Evolutionary conservation across 2,113 vertebrate genomes (phyloP).

Genomic region (Edolisoma coerulescens): DNA sequence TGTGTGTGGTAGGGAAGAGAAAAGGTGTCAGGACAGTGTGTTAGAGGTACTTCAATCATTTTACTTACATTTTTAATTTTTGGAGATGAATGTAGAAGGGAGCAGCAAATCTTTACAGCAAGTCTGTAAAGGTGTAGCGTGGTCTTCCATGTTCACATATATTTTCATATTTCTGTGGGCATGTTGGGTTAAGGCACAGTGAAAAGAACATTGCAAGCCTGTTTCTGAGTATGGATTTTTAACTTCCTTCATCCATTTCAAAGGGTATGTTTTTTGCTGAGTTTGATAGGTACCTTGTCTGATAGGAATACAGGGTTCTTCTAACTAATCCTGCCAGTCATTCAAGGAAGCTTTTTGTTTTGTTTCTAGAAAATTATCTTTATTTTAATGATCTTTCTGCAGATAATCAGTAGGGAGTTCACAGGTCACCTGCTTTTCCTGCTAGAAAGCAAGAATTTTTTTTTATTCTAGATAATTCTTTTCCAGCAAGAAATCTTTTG

Average conservation of each 20-base stretch:
- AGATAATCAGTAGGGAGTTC: neutral
- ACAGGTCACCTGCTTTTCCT: neutral
- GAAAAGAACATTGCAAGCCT: neutral
- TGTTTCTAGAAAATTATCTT: neutral
- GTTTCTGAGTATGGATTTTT: neutral
- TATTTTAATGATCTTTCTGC: neutral
- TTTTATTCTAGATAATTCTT: neutral
- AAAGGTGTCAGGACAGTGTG: accelerated
- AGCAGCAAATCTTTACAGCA: neutral
- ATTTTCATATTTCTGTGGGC: neutral
- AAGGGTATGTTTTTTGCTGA: neutral
- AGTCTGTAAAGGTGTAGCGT: neutral
- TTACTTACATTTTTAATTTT: neutral
- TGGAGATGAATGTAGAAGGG: neutral
- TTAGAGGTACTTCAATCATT: neutral
- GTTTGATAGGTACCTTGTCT: neutral
- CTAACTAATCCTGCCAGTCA: neutral
- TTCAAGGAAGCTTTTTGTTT: neutral
- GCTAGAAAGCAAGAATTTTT: neutral
- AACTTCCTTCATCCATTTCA: neutral
- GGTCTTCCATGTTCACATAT: neutral
- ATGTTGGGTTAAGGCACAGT: neutral
- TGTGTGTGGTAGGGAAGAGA: neutral
- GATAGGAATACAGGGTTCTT: neutral
- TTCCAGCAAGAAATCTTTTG: neutral